phyloP scores from a whole-genome alignment of 1,140 invertebrate genomes.

The Lasaia peninsularis region DNA sequence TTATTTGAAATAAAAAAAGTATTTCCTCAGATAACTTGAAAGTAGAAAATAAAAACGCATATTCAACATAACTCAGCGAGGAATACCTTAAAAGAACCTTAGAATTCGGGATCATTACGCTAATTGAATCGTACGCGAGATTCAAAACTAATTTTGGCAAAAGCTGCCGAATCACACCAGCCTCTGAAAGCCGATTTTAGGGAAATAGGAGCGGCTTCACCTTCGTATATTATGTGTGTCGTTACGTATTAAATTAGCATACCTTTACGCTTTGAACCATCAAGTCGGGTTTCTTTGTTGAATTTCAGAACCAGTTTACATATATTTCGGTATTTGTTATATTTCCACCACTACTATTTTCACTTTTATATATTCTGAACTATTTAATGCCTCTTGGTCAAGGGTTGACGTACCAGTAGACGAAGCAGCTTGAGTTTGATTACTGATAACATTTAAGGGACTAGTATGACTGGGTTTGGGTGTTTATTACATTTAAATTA shows the following conservation, averaged over 20 bases:
- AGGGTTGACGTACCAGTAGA: no score
- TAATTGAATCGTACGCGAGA: slow-evolving; percentile 23
- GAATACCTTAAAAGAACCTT: not conserved
- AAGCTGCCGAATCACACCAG: slow-evolving; percentile 21
- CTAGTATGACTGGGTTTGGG: no score
- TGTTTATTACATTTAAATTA: no score
- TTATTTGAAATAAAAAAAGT: no score
- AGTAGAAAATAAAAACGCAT: not conserved
- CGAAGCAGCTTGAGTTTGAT: no score
- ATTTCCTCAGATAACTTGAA: no score
- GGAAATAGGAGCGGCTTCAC: slow-evolving; percentile 18
- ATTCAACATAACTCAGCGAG: not conserved
- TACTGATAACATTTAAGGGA: no score
- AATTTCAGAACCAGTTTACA: not conserved
- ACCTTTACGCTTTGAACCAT: slow-evolving; percentile 15
- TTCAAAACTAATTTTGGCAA: slow-evolving; percentile 23
- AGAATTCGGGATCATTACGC: slow-evolving; percentile 20
- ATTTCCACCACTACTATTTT: not conserved
- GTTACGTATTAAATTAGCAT: slow-evolving; percentile 25
- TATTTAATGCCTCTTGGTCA: not conserved
- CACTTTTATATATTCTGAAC: not conserved
- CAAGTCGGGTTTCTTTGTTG: slow-evolving; percentile 2
- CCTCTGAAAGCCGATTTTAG: slow-evolving; percentile 11
- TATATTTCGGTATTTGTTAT: not conserved
- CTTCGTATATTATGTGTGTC: slow-evolving; percentile 26